Conservation (phyloP, 2,888 invertebrate genomes). For the Hesperia comma region DNA sequence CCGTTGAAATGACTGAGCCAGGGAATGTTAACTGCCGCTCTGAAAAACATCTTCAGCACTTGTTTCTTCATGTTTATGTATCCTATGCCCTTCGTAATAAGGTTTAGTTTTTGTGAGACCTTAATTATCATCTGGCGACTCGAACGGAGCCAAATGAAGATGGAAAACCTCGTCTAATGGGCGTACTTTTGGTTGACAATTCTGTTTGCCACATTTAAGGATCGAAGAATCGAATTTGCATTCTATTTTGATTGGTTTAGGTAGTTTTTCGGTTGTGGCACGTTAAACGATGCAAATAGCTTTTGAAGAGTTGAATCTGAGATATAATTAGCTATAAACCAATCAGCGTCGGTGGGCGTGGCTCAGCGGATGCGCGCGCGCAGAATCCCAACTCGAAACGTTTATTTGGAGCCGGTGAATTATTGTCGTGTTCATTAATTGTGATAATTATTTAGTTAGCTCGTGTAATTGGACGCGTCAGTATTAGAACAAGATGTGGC, state of each 20-base stretch:
- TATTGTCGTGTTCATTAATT: constrained; percentile 77
- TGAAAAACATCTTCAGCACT: constrained; percentile 66
- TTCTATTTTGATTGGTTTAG: constrained; percentile 42
- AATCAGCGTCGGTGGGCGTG: constrained; percentile 72
- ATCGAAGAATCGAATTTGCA: constrained; percentile 32
- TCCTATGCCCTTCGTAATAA: constrained; percentile 16
- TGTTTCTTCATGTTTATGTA: constrained; percentile 32
- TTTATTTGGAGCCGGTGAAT: constrained; percentile 74
- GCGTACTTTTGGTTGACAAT: constrained; percentile 79
- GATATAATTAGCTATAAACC: constrained; percentile 79
- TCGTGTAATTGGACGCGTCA: constrained; percentile 76
- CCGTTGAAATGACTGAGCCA: constrained; percentile 67
- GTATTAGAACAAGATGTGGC: constrained; percentile 51
- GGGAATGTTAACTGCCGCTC: constrained; percentile 75
- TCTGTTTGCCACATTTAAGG: constrained; percentile 60
- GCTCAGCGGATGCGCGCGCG: constrained; percentile 59
- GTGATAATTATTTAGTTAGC: constrained; percentile 83
- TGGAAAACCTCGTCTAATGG: constrained; percentile 78
- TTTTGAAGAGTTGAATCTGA: constrained; percentile 60
- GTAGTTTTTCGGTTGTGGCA: constrained; percentile 40
- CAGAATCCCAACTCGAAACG: constrained; percentile 61
- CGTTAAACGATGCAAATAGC: constrained; percentile 81
- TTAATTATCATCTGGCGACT: constrained; percentile 47
- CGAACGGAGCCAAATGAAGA: constrained; percentile 75
- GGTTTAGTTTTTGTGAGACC: constrained; percentile 20